Evolutionary conservation across 2,888 invertebrate genomes (phyloP), one percentile per base, ranked within the genome.

Genomic region (Drosophila testacea): DNA sequence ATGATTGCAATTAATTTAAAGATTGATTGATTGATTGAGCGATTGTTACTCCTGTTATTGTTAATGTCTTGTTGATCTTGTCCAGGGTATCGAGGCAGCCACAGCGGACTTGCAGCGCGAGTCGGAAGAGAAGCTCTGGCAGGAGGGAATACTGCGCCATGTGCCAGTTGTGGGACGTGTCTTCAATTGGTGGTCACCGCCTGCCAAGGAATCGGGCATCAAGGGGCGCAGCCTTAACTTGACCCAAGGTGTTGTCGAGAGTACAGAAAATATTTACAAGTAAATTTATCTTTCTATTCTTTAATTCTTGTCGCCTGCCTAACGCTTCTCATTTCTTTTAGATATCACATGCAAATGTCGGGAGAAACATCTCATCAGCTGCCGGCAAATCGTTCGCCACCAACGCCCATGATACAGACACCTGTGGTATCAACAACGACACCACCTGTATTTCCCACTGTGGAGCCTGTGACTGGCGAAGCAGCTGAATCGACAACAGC

Each of bases 181-280:
- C 63, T 96, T 98, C 55, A 98, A 98, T 93, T 99, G 99, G 99
- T 98, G 97, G 97, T 96, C 97, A 52, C 99, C 98, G 7, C 94
- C 96, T 4, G 93, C 95, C 28, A 96, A 96, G 90, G 91, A 91
- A 59, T 93, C 95, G 6, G 96, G 95, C 80, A 96, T 95, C 79
- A 96, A 94, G 92, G 98, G 97, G 51, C 94, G 97, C 90, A 97
- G 95, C 92, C 94, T 98, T 73, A 96, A 97, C 93, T 93, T 98
- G 90, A 93, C 94, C 36, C 93, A 94, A 93, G 97, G 97, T 48
- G 96, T 96, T 51, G 95, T 97, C 10, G 96, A 96, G 88, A 96
- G 96, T 77, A 97, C 97, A 0, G 95, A 96, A 88, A 96, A 96
- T 88, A 95, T 96, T 83, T 95, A 96, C 93, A 93, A 93, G 93